These are phyloP conservation scores for Eriocheir sinensis DNA, from an alignment of 1,140 invertebrate genomes.

Conservation along the genomic window DNA sequence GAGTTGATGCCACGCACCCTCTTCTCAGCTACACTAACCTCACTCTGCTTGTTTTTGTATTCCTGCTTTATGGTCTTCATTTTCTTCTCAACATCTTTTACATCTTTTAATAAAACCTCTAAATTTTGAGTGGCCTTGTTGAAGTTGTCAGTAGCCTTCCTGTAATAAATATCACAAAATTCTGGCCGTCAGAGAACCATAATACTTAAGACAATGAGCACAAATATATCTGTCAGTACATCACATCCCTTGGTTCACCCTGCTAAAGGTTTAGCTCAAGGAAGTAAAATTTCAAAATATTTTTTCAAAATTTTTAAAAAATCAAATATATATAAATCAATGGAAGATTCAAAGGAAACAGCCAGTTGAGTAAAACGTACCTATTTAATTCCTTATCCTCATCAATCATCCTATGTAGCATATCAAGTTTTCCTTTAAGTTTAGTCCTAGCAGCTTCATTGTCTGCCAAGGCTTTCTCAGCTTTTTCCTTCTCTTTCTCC, in stretches of 20 bases:
- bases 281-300: too few species aligned
- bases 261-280: too few species aligned
- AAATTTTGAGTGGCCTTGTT: background rate
- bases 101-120: background rate
- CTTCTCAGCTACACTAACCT: background rate
- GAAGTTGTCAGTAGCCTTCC: background rate
- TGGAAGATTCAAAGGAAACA: background rate
- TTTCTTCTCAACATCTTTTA: background rate
- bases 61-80: background rate
- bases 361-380: background rate
- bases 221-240: too few species aligned
- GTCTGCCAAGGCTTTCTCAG: background rate
- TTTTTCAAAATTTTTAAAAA: too few species aligned
- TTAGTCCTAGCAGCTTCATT: background rate
- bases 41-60: conserved; percentile 34
- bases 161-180: background rate
- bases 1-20: background rate
- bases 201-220: too few species aligned
- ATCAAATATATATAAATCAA: background rate
- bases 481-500: conserved; percentile 14
- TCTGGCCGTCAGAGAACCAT: too few species aligned
- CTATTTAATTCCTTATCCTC: background rate
- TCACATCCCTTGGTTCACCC: too few species aligned
- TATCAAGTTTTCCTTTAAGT: background rate
- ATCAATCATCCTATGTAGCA: background rate